Conservation (phyloP, 2,888 invertebrate species). For the Apantesis nais region DNA sequence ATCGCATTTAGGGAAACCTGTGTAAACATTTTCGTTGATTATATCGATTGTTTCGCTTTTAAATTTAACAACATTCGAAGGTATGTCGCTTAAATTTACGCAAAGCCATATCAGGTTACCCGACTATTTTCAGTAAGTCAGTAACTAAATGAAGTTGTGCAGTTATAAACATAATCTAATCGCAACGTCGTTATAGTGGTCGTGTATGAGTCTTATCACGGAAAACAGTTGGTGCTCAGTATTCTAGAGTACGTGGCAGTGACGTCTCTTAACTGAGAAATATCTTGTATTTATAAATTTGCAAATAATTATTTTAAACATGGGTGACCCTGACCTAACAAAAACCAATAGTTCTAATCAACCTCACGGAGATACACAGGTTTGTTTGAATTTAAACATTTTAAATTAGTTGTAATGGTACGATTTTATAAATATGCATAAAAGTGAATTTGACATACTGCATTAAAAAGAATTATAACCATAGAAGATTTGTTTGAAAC, state of each 20-base stretch:
- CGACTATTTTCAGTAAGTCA: conserved; percentile 58
- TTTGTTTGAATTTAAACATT: conserved; percentile 46
- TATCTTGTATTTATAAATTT: background rate
- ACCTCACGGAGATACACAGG: conserved; percentile 56
- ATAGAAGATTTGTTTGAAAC: background rate
- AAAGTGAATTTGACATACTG: background rate
- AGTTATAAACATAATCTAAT: conserved; percentile 52
- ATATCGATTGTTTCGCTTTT: conserved; percentile 63
- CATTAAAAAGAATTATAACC: background rate
- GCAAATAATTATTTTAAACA: conserved; percentile 34
- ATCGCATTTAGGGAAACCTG: conserved; percentile 51
- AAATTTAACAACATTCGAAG: conserved; percentile 51
- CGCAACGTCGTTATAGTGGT: conserved; percentile 53
- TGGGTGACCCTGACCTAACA: conserved; percentile 56
- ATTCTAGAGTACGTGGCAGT: conserved; percentile 76
- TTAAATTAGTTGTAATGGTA: background rate
- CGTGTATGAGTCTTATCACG: conserved; percentile 64
- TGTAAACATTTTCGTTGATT: conserved; percentile 63
- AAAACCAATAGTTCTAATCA: conserved; percentile 44
- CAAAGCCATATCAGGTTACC: conserved; percentile 55
- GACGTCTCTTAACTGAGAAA: conserved; percentile 34
- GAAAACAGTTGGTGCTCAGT: conserved; percentile 63
- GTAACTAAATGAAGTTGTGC: conserved; percentile 41
- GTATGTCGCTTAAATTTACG: conserved; percentile 47
- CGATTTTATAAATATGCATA: conserved; percentile 6